Conservation (phyloP, 2,888 invertebrate genomes). For the Leucophenga montana region DNA sequence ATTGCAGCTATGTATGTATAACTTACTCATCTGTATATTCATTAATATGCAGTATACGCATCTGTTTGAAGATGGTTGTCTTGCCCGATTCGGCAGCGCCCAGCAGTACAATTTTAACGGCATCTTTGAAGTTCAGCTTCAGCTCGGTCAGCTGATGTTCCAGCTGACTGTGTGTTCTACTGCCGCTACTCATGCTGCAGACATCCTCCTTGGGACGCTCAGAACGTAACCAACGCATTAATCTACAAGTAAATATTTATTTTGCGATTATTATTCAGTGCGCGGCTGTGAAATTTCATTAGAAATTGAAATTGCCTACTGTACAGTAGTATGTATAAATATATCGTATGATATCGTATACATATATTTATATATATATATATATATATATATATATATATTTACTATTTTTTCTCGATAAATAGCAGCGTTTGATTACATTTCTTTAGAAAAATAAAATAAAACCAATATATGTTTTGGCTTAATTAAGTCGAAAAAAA, state of each 20-base stretch:
- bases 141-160: constrained; percentile 76
- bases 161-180: background rate
- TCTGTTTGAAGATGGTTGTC: constrained; percentile 89
- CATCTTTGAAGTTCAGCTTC: constrained; percentile 74
- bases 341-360: too few species aligned
- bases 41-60: constrained; percentile 87
- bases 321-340: too few species aligned
- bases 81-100: constrained; percentile 89
- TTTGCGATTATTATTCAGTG: background rate
- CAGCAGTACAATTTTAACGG: constrained; percentile 77
- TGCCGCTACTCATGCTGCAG: too few species aligned
- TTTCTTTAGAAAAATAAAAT: too few species aligned
- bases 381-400: too few species aligned
- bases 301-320: too few species aligned
- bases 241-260: constrained; percentile 57
- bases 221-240: constrained; percentile 69
- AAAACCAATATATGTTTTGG: too few species aligned
- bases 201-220: constrained; percentile 72
- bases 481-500: too few species aligned
- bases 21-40: constrained; percentile 83
- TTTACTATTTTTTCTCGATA: too few species aligned
- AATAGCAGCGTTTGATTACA: too few species aligned
- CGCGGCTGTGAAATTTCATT: too few species aligned
- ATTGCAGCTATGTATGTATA: background rate
- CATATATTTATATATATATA: too few species aligned